Evolutionary conservation across 2,888 invertebrate species (phyloP), one percentile per base, ranked within the genome.

Genomic region (Thysanoteuthis rhombus): DNA sequence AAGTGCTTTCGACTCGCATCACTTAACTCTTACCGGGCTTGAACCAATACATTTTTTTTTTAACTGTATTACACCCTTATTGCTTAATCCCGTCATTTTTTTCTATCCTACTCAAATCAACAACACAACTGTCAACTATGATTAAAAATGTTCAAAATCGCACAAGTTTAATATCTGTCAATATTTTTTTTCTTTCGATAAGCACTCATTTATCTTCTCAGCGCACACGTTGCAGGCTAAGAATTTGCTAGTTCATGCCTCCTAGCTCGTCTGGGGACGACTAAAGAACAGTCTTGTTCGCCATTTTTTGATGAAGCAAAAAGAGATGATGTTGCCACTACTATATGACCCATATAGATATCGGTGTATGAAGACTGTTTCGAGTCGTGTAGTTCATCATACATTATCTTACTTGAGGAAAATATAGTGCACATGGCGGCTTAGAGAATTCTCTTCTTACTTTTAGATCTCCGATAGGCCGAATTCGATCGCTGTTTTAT

Each of bases 261-360:
- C 16, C n/a, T 36, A 36, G n/a, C 16, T 75, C 16, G 10, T n/a
- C 16, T n/a, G 19, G n/a, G 25, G n/a, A 75, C 75, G 2, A n/a
- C 75, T 16, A 75, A 75, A 75, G 75, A 75, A 75, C 75, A 75
- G 75, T 75, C 75, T 75, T 94, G 28, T 93, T 19, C 38, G 22
- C 38, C n/a, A n/a, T 40, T 39, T 36, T 75, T 16, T 36, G n/a
- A 36, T 75, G n/a, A n/a, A 75, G 5, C 12, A 75, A 75, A 75
- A 75, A 75, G 25, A 58, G 5, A 75, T 12, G 36, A 16, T 75
- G 75, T 75, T 75, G 75, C 75, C 16, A 75, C 75, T 75, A 75
- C 75, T 75, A 75, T 36, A 75, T 75, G 75, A 75, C 75, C 75
- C 75, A 75, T 75, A 75, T 75, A 75, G 75, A 75, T 75, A 75